These are phyloP conservation scores for Bombus superbus DNA, from an alignment of 1,140 invertebrate genomes.

Conservation along the genomic window DNA sequence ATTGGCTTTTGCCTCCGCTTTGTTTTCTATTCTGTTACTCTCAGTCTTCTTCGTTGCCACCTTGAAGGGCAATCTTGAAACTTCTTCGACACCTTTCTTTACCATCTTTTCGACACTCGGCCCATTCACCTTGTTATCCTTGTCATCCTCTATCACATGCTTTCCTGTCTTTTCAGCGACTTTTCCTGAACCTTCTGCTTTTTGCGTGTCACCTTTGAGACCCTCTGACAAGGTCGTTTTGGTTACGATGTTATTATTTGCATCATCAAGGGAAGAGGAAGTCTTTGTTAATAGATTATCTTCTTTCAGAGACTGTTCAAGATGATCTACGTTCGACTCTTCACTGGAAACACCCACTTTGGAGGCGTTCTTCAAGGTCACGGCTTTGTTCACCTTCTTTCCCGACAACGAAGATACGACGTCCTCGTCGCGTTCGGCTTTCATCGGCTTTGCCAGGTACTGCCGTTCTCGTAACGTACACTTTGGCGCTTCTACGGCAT, in stretches of 20 bases:
- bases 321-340: not conserved
- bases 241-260: not conserved
- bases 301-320: not conserved
- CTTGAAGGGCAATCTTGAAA: not conserved
- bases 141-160: not conserved
- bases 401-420: slow-evolving; percentile 41
- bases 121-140: not conserved
- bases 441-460: slow-evolving; percentile 55
- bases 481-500: slow-evolving; percentile 69
- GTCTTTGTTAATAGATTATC: not conserved
- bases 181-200: not conserved
- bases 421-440: slow-evolving; percentile 38
- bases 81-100: not conserved
- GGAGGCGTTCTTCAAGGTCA: slow-evolving; percentile 44
- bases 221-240: slow-evolving; percentile 36
- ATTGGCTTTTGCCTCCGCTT: not conserved
- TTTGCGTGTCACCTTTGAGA: slow-evolving; percentile 10
- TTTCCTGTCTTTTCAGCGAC: not conserved
- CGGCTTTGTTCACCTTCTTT: slow-evolving; percentile 52
- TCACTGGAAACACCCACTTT: not conserved
- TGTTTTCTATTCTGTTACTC: not conserved
- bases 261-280: not conserved
- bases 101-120: not conserved
- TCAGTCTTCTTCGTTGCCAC: not conserved
- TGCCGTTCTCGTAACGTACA: slow-evolving; percentile 53